Evolutionary conservation across 2,113 vertebrate species (phyloP).

Genomic region (Melospiza melodia): DNA sequence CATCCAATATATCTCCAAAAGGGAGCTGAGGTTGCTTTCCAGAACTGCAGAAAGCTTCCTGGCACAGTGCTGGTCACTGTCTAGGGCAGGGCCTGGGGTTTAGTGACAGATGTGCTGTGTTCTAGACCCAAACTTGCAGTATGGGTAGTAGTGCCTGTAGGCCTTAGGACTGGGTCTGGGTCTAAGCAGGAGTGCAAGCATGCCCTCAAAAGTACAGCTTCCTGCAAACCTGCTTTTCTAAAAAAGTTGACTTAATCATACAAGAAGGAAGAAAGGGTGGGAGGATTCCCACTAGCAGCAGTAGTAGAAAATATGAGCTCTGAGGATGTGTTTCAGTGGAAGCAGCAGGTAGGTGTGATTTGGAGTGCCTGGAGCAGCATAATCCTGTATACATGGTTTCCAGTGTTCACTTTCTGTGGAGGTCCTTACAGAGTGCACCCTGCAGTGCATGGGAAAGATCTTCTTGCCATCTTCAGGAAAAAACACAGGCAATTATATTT

Average conservation of each 20-base stretch:
- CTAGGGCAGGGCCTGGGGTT: fast-evolving
- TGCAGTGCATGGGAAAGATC: background rate
- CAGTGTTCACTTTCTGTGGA: background rate
- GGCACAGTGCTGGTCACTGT: background rate
- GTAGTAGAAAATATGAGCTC: background rate
- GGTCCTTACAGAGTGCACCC: background rate
- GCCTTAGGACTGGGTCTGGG: background rate
- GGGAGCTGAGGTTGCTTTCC: background rate
- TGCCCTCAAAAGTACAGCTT: background rate
- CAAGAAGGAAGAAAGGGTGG: background rate
- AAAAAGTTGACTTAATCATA: background rate
- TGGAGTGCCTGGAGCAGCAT: background rate
- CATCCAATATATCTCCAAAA: background rate
- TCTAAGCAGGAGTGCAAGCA: background rate
- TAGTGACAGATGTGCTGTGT: background rate
- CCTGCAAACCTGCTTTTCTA: background rate
- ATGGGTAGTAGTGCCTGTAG: background rate
- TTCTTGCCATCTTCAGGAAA: background rate
- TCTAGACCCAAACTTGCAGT: background rate
- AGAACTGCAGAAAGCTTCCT: background rate
- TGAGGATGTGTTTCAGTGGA: background rate
- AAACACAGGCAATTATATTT: background rate
- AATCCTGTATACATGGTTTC: background rate
- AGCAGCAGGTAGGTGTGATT: background rate
- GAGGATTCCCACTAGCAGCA: background rate